Conservation (phyloP, 2,797 vertebrate species). For the Pseudocheirus occidentalis region DNA sequence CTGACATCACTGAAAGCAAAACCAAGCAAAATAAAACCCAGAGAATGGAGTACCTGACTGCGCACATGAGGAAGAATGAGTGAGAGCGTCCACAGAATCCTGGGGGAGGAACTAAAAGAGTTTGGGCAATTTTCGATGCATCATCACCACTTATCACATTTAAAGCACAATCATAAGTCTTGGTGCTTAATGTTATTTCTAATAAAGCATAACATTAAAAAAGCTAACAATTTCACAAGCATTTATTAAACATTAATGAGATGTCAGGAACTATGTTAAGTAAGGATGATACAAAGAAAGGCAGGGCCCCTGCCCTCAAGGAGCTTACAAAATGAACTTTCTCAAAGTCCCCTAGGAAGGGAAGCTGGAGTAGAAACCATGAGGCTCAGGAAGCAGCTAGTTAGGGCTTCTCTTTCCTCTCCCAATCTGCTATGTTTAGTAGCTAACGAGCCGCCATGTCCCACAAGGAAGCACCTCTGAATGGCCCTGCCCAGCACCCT, state of each 20-base stretch:
- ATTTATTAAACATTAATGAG: background rate
- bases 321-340: background rate
- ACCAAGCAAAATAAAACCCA: background rate
- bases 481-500: background rate
- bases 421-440: background rate
- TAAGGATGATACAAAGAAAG: background rate
- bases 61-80: background rate
- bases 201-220: background rate
- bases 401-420: background rate
- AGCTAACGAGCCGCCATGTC: too few relatives aligned
- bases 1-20: background rate
- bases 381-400: background rate
- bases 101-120: background rate
- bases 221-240: background rate
- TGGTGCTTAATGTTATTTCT: background rate
- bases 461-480: background rate
- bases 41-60: background rate
- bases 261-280: background rate
- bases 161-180: background rate
- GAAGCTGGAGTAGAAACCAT: background rate
- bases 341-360: background rate
- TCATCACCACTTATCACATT: too few relatives aligned
- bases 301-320: background rate
- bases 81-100: background rate
- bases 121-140: background rate